A percentile compares a stretch with the other conserved stretches of the same genome.
These are phyloP conservation scores for Elachura formosa DNA, from an alignment of 2,113 vertebrate species.

Conservation along the genomic window DNA sequence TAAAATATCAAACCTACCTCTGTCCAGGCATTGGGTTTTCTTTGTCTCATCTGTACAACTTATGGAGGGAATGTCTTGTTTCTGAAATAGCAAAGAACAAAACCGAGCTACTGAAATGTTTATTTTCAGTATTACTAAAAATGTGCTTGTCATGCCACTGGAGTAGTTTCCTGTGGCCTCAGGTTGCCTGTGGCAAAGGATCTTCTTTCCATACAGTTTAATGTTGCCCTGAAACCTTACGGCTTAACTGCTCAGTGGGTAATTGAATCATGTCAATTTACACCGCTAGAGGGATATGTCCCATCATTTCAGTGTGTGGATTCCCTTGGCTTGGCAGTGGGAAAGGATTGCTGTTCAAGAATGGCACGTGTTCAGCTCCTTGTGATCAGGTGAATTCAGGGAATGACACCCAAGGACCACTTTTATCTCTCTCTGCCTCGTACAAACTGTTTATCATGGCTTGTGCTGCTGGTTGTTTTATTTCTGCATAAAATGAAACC, in stretches of 20 bases:
- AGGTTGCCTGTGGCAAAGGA: background rate
- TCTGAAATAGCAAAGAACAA: background rate
- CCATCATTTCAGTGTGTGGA: background rate
- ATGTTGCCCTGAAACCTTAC: background rate
- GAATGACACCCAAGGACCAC: background rate
- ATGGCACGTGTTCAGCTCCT: rapidly evolving
- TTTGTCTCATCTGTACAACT: background rate
- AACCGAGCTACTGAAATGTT: background rate
- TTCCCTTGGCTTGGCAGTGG: background rate
- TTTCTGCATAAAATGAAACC: background rate
- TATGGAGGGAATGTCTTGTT: background rate
- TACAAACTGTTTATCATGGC: background rate
- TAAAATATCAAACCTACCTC: background rate
- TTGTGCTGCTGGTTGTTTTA: background rate
- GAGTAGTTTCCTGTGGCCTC: background rate
- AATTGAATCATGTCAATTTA: background rate
- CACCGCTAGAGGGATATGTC: background rate
- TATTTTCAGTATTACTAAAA: background rate
- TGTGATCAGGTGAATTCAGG: background rate
- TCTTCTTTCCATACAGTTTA: background rate
- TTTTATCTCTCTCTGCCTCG: background rate
- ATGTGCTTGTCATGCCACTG: background rate
- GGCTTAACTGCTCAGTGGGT: background rate
- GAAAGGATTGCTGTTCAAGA: background rate
- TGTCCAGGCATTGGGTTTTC: background rate